Evolutionary conservation across 2,888 invertebrate genomes (phyloP).

Genomic region (Chouioia cunea): DNA sequence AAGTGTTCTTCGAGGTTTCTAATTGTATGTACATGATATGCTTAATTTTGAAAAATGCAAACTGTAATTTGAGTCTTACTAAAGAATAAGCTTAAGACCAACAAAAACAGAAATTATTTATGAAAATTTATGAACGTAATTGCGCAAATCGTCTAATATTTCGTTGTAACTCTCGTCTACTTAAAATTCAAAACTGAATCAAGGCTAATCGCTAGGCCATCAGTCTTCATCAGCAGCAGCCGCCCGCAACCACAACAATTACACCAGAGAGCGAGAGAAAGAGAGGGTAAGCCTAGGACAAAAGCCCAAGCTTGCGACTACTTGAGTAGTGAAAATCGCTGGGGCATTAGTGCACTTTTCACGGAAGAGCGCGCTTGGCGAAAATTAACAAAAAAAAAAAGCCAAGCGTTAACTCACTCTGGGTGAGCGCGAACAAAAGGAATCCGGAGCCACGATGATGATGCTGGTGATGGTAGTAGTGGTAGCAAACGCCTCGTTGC

Average conservation of each 20-base stretch:
- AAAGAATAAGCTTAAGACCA: no score
- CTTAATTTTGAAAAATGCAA: no score
- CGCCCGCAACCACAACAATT: no score
- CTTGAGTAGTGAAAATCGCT: slow-evolving; percentile 4
- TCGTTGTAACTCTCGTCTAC: not conserved
- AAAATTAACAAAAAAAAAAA: no score
- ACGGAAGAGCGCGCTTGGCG: not conserved
- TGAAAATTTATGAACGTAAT: no score
- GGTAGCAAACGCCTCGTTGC: no score
- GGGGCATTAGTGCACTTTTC: not conserved
- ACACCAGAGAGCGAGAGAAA: slow-evolving; percentile 3
- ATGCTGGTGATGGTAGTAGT: not conserved
- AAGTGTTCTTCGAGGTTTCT: no score
- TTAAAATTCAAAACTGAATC: not conserved
- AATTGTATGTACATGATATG: no score
- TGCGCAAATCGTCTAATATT: no score
- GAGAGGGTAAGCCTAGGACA: slow-evolving; percentile 3
- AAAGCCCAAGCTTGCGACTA: not conserved
- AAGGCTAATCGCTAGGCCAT: not conserved
- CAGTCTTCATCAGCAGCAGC: no score
- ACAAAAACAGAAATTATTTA: no score
- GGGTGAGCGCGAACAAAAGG: slow-evolving; percentile 36
- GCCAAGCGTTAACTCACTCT: not conserved
- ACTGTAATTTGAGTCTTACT: no score
- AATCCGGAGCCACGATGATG: slow-evolving; percentile 22